Percentiles rank a stretch among this genome's conserved stretches.
Conservation (phyloP, 2,888 invertebrate species). For the Volucella bombylans region DNA sequence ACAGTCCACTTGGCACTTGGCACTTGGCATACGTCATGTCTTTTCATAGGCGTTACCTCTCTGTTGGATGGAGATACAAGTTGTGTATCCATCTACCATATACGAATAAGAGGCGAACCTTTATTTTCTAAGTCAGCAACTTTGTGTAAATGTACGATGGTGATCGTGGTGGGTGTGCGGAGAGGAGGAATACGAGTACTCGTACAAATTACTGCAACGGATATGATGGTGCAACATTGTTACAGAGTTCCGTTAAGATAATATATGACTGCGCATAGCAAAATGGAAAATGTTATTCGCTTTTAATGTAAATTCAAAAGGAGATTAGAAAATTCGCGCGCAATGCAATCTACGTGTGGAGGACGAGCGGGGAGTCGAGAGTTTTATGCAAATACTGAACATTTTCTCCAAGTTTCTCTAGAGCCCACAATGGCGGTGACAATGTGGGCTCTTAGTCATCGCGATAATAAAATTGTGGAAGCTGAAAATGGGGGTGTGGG, state of each 20-base stretch:
- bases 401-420: slow-evolving; percentile 1
- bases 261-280: slow-evolving; percentile 20
- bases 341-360: too few relatives aligned
- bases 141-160: slow-evolving; percentile 10
- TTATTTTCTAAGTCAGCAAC: slow-evolving; percentile 6
- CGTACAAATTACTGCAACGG: slow-evolving; percentile 50
- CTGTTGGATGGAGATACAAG: slow-evolving; percentile 28
- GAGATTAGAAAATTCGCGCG: slow-evolving; percentile 39
- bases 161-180: background rate
- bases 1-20: slow-evolving; percentile 67
- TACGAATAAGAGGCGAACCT: slow-evolving; percentile 40
- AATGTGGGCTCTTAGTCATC: background rate
- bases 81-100: background rate
- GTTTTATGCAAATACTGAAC: slow-evolving; percentile 19
- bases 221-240: slow-evolving; percentile 64
- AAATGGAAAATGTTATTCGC: slow-evolving; percentile 32
- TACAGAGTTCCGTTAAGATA: slow-evolving; percentile 45
- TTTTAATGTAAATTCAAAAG: slow-evolving; percentile 41
- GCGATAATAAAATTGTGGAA: slow-evolving; percentile 8
- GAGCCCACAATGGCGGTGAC: background rate
- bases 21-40: slow-evolving; percentile 41
- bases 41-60: slow-evolving; percentile 1
- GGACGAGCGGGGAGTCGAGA: background rate
- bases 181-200: slow-evolving; percentile 35
- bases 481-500: slow-evolving; percentile 18